These are phyloP conservation scores for Rhopalosiphum maidis DNA, from an alignment of 1,140 invertebrate species.

Conservation along the genomic window DNA sequence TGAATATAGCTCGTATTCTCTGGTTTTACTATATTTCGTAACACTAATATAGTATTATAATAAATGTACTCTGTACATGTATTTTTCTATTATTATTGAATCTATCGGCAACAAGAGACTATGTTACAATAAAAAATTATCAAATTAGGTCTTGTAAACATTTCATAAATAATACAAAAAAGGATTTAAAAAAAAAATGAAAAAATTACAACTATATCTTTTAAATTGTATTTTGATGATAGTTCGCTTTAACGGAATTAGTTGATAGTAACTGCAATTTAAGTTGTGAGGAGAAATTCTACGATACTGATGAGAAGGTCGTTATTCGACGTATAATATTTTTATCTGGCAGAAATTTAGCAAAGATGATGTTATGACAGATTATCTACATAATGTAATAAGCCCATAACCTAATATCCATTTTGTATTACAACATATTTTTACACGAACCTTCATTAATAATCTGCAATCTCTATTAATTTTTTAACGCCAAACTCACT, in stretches of 20 bases:
- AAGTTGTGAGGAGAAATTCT: not conserved
- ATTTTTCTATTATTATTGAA: not conserved
- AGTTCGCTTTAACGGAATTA: not conserved
- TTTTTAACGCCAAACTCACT: not conserved
- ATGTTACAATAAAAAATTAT: not conserved
- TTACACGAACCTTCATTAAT: not conserved
- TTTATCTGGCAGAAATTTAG: not conserved
- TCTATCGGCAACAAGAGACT: not conserved
- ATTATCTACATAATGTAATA: not conserved
- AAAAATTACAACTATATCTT: not conserved
- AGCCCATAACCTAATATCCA: not conserved
- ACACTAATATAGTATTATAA: not conserved
- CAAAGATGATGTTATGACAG: not conserved
- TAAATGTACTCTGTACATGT: not conserved
- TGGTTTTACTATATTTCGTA: not conserved
- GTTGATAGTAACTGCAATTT: not conserved
- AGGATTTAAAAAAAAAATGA: not conserved
- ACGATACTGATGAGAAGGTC: not conserved
- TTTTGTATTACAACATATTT: not conserved
- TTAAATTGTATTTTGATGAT: not conserved
- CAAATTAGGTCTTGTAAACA: not conserved
- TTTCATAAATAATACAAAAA: not conserved
- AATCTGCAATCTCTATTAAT: not conserved
- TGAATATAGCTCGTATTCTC: too few relatives aligned
- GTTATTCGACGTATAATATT: not conserved